phyloP scores from a whole-genome alignment of 1,140 invertebrate genomes.

The Mya arenaria region DNA sequence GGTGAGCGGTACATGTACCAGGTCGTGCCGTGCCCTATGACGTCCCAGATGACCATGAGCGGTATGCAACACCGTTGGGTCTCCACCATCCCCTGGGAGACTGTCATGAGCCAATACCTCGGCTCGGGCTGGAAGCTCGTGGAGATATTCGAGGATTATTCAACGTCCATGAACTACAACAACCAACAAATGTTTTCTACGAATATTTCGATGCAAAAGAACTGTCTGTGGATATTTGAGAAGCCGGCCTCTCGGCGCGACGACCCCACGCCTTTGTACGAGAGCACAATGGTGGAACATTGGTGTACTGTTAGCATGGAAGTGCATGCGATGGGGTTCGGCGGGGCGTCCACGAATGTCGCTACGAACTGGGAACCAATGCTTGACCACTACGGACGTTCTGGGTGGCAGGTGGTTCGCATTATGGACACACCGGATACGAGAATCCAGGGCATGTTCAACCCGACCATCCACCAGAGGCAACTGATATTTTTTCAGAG shows the following conservation, averaged over 20 bases:
- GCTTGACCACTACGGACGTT: constrained; percentile 2
- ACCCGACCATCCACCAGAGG: constrained; percentile 6
- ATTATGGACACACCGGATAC: constrained; percentile 28
- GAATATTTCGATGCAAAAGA: neutral
- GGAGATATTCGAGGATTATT: constrained; percentile 37
- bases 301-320: constrained; percentile 5
- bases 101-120: constrained; percentile 21
- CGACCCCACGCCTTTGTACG: constrained; percentile 24
- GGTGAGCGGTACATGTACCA: constrained; percentile 37
- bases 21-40: constrained; percentile 25
- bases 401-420: constrained; percentile 32
- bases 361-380: constrained; percentile 38
- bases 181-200: constrained; percentile 12
- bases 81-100: constrained; percentile 16
- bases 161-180: neutral
- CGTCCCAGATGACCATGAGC: neutral
- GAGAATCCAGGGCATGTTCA: constrained; percentile 9
- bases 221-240: constrained; percentile 48
- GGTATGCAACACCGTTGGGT: neutral
- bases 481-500: constrained; percentile 47
- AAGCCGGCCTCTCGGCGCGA: constrained; percentile 28
- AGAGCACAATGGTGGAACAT: constrained; percentile 38
- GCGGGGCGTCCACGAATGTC: constrained; percentile 1
- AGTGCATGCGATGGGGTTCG: constrained; percentile 26
- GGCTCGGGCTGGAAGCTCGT: constrained; percentile 45